Percentiles rank a stretch among this genome's conserved stretches.
Evolutionary conservation across 92 coral and sea anemone genomes (phyloP).

Genomic region (Palythoa grandiflora): DNA sequence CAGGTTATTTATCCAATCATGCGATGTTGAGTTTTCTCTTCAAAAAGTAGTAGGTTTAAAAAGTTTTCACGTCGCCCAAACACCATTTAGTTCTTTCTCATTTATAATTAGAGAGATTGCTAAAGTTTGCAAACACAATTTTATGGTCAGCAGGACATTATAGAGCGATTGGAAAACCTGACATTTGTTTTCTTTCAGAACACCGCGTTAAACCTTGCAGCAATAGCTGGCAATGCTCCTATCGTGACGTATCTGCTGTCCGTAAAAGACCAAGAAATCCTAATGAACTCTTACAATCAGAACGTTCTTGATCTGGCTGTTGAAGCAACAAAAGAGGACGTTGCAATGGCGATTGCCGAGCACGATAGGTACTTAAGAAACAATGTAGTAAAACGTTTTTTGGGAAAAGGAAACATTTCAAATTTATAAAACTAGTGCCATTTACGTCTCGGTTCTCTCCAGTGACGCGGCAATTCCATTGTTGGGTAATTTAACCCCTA

Average conservation of each 20-base stretch:
- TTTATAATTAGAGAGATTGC: too few relatives aligned
- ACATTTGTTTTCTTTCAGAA: conserved; percentile 51
- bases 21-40: too few relatives aligned
- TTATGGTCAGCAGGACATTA: too few relatives aligned
- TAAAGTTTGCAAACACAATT: too few relatives aligned
- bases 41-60: too few relatives aligned
- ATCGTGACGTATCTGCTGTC: conserved; percentile 75
- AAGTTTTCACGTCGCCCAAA: too few relatives aligned
- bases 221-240: conserved; percentile 75
- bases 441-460: too few relatives aligned
- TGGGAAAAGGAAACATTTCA: too few relatives aligned
- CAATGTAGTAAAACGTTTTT: background rate
- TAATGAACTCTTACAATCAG: conserved; percentile 79
- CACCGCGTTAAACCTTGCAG: conserved; percentile 79
- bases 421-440: too few relatives aligned
- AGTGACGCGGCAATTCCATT: too few relatives aligned
- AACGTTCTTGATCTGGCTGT: conserved; percentile 81
- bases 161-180: background rate
- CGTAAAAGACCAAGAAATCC: conserved; percentile 70
- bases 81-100: too few relatives aligned
- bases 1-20: conserved; percentile 51
- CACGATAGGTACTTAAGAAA: conserved; percentile 65
- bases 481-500: too few relatives aligned
- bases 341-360: conserved; percentile 80
- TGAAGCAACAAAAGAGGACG: conserved; percentile 71